A percentile compares a stretch with the other conserved stretches of the same genome.
phyloP scores from a whole-genome alignment of 2,113 vertebrate genomes.

The Puntigrus tetrazona region DNA sequence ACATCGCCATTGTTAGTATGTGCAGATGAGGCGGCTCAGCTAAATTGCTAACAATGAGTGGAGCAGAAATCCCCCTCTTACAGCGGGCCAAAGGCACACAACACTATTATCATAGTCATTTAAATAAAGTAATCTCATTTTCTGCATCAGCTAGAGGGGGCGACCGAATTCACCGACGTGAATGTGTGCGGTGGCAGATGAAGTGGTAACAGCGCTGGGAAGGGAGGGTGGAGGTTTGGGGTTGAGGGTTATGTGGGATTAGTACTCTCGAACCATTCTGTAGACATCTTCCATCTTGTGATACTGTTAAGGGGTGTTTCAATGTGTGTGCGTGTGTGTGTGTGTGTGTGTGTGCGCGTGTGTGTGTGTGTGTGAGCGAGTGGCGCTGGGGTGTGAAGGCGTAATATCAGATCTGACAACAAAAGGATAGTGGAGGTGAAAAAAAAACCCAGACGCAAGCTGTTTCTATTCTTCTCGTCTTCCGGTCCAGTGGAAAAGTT shows the following conservation, averaged over 20 bases:
- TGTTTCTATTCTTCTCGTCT: slow-evolving; percentile 84
- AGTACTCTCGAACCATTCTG: slow-evolving; percentile 63
- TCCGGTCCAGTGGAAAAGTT: slow-evolving; percentile 99
- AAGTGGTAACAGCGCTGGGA: slow-evolving; percentile 17
- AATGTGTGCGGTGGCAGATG: slow-evolving; percentile 27
- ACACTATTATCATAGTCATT: slow-evolving; percentile 99
- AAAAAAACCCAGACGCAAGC: slow-evolving; percentile 69
- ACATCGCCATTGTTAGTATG: slow-evolving; percentile 74
- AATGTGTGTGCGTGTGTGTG: not conserved
- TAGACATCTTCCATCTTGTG: slow-evolving; percentile 50
- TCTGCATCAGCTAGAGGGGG: slow-evolving; percentile 86
- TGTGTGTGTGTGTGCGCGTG: slow-evolving; percentile 42
- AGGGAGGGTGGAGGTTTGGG: slow-evolving; percentile 63
- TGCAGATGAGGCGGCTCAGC: slow-evolving; percentile 72
- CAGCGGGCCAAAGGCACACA: slow-evolving; percentile 75
- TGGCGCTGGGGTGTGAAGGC: slow-evolving; percentile 66
- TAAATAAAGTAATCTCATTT: slow-evolving; percentile 99
- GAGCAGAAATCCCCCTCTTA: slow-evolving; percentile 69
- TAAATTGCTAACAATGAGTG: slow-evolving; percentile 79
- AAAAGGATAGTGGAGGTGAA: slow-evolving; percentile 63
- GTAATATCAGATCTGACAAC: slow-evolving; percentile 77
- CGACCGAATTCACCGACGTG: slow-evolving; percentile 77
- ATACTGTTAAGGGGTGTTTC: slow-evolving; percentile 40
- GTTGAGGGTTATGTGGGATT: slow-evolving; percentile 62
- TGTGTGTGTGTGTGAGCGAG: slow-evolving; percentile 47